A percentile compares a stretch with the other conserved stretches of the same genome.
Evolutionary conservation across 2,113 vertebrate species (phyloP).

Genomic region (Hiodon tergisus): DNA sequence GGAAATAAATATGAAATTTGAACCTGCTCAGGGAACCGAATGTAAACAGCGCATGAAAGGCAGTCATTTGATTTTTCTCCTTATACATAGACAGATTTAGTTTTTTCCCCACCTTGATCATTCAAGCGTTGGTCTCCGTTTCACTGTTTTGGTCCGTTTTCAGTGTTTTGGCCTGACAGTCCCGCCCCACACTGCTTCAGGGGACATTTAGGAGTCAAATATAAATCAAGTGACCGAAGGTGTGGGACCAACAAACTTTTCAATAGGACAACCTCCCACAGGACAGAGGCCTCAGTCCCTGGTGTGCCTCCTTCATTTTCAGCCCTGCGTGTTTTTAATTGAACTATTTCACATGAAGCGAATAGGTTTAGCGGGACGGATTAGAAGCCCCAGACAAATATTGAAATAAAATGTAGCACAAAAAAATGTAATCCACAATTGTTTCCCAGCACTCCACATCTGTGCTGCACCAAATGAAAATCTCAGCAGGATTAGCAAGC

Average conservation of each 20-base stretch:
- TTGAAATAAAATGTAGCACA: conserved; percentile 47
- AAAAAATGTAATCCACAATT: conserved; percentile 66
- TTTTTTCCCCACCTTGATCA: background rate
- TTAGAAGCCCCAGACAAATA: conserved; percentile 21
- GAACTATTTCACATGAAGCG: conserved; percentile 39
- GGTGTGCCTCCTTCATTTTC: background rate
- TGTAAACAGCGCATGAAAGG: background rate
- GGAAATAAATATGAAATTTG: background rate
- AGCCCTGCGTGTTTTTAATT: conserved; percentile 21
- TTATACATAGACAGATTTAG: conserved; percentile 3
- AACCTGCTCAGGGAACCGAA: background rate
- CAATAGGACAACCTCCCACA: too few relatives aligned
- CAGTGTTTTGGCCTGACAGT: too few relatives aligned
- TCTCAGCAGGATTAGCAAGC: conserved; percentile 53
- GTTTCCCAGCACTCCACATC: conserved; percentile 58
- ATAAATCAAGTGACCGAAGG: too few relatives aligned
- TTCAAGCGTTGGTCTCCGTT: too few relatives aligned
- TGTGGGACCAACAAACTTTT: too few relatives aligned
- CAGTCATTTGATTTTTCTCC: background rate
- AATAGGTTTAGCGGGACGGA: conserved; percentile 43
- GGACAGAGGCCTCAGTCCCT: background rate
- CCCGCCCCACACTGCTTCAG: too few relatives aligned
- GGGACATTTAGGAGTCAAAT: too few relatives aligned
- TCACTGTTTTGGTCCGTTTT: too few relatives aligned
- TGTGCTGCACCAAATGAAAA: conserved; percentile 59